phyloP scores from a whole-genome alignment of 2,113 vertebrate genomes.

The Neofelis nebulosa region DNA sequence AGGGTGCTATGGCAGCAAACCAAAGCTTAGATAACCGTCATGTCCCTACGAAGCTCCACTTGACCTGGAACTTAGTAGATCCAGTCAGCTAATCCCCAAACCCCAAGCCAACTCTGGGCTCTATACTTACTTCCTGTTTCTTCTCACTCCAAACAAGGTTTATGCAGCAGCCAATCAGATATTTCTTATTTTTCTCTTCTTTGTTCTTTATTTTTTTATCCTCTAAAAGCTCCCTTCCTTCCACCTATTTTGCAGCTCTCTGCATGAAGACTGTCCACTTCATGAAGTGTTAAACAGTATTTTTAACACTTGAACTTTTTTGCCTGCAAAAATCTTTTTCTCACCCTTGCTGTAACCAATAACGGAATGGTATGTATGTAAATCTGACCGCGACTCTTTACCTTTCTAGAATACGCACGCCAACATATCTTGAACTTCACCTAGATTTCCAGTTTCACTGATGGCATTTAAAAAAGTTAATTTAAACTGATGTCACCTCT shows the following conservation, averaged over 20 bases:
- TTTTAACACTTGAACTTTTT: background rate
- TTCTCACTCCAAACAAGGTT: background rate
- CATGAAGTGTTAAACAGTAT: background rate
- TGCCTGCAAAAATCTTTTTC: background rate
- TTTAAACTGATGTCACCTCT: background rate
- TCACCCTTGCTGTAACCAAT: background rate
- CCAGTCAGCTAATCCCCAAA: background rate
- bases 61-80: background rate
- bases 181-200: background rate
- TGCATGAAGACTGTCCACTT: background rate
- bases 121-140: background rate
- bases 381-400: background rate
- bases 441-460: constrained; percentile 17
- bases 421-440: background rate
- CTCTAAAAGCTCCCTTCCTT: background rate
- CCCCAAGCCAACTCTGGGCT: background rate
- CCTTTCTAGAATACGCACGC: background rate
- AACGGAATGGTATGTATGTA: background rate
- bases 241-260: background rate
- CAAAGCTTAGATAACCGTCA: background rate
- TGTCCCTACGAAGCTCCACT: background rate
- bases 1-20: background rate
- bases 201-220: background rate
- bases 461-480: background rate
- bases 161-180: background rate